Evolutionary conservation across 2,888 invertebrate species (phyloP).

Genomic region (Pachydiplax longipennis): DNA sequence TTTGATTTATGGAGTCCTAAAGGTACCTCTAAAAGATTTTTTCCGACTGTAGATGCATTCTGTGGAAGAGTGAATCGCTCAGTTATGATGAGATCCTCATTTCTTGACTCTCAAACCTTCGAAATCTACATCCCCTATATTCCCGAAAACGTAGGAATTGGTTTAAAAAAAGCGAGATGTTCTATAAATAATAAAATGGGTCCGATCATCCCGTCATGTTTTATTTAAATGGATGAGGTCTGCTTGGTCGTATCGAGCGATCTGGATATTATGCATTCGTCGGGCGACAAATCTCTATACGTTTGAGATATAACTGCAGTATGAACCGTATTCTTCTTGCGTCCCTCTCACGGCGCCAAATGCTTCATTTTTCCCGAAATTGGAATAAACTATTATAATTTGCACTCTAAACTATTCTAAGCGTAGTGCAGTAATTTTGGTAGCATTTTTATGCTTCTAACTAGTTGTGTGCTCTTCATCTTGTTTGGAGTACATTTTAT

Average conservation of each 20-base stretch:
- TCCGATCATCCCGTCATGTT: not conserved
- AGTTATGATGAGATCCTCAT: not conserved
- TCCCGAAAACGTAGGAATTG: not conserved
- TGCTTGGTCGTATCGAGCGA: not conserved
- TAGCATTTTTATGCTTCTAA: too few species aligned
- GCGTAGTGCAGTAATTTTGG: too few species aligned
- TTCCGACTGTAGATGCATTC: not conserved
- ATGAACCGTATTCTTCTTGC: not conserved
- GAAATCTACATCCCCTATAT: not conserved
- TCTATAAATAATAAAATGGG: not conserved
- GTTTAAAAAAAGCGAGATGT: not conserved
- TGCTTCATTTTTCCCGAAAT: too few species aligned
- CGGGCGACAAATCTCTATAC: not conserved
- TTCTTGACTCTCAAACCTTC: not conserved
- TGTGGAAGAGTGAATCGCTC: not conserved
- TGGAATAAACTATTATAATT: too few species aligned
- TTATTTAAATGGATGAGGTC: not conserved
- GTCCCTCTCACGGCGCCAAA: too few species aligned
- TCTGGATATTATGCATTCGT: not conserved
- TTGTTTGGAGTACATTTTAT: too few species aligned
- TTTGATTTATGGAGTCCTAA: not conserved
- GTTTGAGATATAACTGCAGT: not conserved
- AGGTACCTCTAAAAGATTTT: not conserved
- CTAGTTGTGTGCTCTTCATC: too few species aligned
- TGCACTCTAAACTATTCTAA: too few species aligned